These are phyloP conservation scores for Tachycineta bicolor DNA, from an alignment of 2,113 vertebrate genomes.

Conservation along the genomic window DNA sequence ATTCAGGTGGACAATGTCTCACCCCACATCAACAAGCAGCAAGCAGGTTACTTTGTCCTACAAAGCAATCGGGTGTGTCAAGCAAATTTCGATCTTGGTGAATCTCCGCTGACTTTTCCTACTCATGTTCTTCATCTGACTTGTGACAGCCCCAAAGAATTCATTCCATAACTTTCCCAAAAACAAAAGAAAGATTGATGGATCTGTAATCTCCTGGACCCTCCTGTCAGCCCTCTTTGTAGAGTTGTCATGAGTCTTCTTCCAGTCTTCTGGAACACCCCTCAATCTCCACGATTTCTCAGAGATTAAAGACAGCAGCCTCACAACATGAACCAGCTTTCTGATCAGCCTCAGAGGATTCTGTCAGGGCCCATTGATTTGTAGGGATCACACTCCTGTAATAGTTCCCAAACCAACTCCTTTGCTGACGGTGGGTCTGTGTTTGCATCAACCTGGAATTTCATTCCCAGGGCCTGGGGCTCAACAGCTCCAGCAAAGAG, in stretches of 20 bases:
- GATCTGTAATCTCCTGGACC: background rate
- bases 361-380: background rate
- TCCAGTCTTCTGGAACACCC: background rate
- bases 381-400: background rate
- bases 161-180: background rate
- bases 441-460: background rate
- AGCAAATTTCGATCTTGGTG: background rate
- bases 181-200: background rate
- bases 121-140: background rate
- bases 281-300: accelerated
- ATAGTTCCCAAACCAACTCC: accelerated
- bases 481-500: accelerated
- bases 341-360: background rate
- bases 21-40: background rate
- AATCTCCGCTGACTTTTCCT: background rate
- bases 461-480: background rate
- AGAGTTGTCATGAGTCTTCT: background rate
- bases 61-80: background rate
- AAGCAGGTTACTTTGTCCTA: accelerated
- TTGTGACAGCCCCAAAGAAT: background rate
- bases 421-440: accelerated
- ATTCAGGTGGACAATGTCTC: background rate
- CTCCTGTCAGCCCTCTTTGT: background rate
- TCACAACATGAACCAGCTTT: background rate
- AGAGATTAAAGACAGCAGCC: background rate